These are phyloP conservation scores for Tragelaphus strepsiceros DNA, from an alignment of 2,113 vertebrate genomes.

Conservation along the genomic window DNA sequence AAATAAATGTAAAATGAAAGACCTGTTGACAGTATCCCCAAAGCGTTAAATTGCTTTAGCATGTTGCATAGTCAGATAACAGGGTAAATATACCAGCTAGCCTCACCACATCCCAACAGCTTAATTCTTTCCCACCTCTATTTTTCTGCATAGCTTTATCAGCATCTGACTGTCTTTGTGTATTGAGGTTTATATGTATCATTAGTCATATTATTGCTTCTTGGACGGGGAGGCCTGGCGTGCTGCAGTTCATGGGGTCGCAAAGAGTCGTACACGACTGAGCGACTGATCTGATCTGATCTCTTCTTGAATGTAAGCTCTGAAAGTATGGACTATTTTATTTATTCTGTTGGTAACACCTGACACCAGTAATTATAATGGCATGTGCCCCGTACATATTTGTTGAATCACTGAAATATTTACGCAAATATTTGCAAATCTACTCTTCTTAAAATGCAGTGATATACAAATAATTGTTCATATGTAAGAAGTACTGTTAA, in stretches of 20 bases:
- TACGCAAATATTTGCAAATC: background rate
- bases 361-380: background rate
- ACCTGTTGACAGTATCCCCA: background rate
- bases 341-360: background rate
- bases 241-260: too few species aligned
- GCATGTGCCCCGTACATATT: background rate
- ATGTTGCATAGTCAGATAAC: background rate
- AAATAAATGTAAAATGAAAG: background rate
- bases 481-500: background rate
- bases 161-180: background rate
- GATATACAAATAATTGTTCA: background rate
- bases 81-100: background rate
- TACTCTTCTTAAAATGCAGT: background rate
- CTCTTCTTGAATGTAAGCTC: background rate
- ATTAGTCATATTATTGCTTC: background rate
- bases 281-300: background rate
- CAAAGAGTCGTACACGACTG: too few species aligned
- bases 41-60: background rate
- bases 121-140: background rate
- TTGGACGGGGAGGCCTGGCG: background rate
- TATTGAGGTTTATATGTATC: background rate
- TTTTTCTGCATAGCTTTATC: background rate
- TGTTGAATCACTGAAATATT: background rate
- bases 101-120: background rate
- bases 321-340: background rate